These are phyloP conservation scores for Penaeus chinensis DNA, from an alignment of 1,140 invertebrate species.

Conservation along the genomic window DNA sequence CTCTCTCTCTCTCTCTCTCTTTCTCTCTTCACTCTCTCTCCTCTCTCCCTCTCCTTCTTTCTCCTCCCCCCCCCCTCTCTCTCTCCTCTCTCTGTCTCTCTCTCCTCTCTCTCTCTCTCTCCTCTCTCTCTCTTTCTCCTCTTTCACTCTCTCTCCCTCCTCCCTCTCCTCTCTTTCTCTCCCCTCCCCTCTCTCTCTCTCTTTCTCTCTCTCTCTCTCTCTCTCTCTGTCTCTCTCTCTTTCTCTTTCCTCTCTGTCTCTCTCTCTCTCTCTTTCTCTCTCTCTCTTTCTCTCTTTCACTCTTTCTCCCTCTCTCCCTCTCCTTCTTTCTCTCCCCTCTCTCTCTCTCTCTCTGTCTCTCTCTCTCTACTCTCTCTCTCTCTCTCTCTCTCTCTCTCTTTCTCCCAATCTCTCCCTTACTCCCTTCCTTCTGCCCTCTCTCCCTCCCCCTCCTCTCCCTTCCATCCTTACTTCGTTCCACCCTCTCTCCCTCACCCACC, in stretches of 20 bases:
- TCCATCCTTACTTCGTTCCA: background rate
- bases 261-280: too few species aligned
- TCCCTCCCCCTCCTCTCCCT: background rate
- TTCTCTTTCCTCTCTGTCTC: background rate
- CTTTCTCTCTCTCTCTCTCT: background rate
- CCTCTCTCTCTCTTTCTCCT: too few species aligned
- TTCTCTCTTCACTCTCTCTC: too few species aligned
- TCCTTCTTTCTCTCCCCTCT: too few species aligned
- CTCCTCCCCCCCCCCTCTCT: background rate
- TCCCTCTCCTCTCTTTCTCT: too few species aligned
- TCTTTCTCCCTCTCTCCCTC: too few species aligned
- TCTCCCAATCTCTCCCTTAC: background rate
- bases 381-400: background rate
- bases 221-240: background rate
- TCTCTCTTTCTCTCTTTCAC: background rate
- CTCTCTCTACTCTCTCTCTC: background rate
- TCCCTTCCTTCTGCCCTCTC: too few species aligned
- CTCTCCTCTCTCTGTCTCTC: too few species aligned
- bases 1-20: background rate
- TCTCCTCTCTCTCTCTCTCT: too few species aligned
- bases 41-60: background rate
- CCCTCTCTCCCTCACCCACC: too few species aligned
- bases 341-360: background rate
- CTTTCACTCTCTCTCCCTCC: background rate
- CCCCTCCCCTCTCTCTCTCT: background rate